Conservation (phyloP, 1,140 invertebrate genomes). For the Sitophilus oryzae region DNA sequence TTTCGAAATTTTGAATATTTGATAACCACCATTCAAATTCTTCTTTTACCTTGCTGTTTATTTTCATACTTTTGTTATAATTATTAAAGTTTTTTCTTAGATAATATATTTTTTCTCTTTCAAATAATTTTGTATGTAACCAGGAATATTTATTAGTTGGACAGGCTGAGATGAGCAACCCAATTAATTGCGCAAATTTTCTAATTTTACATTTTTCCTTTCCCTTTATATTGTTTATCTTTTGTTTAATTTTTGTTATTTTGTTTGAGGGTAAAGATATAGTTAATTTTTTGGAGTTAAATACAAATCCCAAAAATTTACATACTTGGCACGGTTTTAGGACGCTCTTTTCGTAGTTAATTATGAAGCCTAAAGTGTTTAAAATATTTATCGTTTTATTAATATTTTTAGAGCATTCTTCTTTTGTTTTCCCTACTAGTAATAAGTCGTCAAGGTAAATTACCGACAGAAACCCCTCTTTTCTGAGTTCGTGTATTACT, state of each 20-base stretch:
- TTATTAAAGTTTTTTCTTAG: constrained; percentile 3
- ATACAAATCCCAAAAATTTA: constrained; percentile 20
- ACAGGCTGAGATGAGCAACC: constrained; percentile 17
- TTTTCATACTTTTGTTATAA: constrained; percentile 3
- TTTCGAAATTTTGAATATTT: neutral
- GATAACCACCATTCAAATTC: constrained; percentile 15
- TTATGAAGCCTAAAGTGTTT: constrained; percentile 13
- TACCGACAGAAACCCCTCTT: neutral
- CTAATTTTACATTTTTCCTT: constrained; percentile 7
- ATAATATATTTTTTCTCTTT: constrained; percentile 21
- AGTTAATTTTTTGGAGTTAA: neutral
- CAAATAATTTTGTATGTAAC: constrained; percentile 26
- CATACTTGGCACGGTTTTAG: constrained; percentile 5
- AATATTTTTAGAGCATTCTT: constrained; percentile 12
- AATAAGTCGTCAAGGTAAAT: constrained; percentile 20
- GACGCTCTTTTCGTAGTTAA: constrained; percentile 16
- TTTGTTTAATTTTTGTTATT: constrained; percentile 2
- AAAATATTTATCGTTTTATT: constrained; percentile 5
- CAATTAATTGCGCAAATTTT: constrained; percentile 18
- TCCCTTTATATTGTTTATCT: neutral
- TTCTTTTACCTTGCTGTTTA: neutral
- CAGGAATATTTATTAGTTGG: constrained; percentile 22
- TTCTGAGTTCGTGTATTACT: constrained; percentile 3
- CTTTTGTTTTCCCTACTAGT: constrained; percentile 2
- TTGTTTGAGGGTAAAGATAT: constrained; percentile 15